Conservation (phyloP, 2,888 invertebrate species). For the Macaria liturata region DNA sequence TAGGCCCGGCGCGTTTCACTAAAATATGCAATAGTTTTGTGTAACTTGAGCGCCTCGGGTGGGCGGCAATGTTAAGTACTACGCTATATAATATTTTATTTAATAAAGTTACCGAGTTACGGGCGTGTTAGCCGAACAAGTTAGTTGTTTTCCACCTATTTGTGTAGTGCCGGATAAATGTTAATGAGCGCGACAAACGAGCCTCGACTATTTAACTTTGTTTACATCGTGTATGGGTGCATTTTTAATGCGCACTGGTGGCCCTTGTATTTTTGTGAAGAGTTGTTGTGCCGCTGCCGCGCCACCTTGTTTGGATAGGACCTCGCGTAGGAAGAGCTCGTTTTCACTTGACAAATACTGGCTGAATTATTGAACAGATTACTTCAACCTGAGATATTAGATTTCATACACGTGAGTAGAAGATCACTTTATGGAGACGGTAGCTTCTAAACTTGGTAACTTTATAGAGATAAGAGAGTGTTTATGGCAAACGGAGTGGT, state of each 20-base stretch:
- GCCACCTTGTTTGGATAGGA: constrained; percentile 3
- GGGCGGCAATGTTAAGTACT: constrained; percentile 62
- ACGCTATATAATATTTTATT: constrained; percentile 74
- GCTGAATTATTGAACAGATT: no score
- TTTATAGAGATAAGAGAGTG: no score
- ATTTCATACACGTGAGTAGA: no score
- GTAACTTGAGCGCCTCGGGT: constrained; percentile 75
- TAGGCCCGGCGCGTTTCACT: constrained; percentile 68
- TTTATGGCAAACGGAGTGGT: no score
- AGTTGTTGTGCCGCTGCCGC: constrained; percentile 3
- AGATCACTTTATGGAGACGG: no score
- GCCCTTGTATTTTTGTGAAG: constrained; percentile 8
- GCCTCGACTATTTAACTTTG: constrained; percentile 55
- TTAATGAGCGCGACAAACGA: constrained; percentile 61
- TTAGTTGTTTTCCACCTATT: constrained; percentile 63
- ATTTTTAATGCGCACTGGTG: constrained; percentile 51
- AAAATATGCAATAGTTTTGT: constrained; percentile 81
- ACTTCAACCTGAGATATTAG: no score
- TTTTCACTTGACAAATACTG: no score
- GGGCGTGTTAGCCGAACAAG: constrained; percentile 60
- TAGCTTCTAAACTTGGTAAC: no score
- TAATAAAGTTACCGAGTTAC: constrained; percentile 67
- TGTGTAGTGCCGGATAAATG: constrained; percentile 58
- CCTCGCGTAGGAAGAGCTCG: constrained; percentile 1
- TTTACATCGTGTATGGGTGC: constrained; percentile 46